phyloP scores from a whole-genome alignment of 2,113 vertebrate genomes.

The Oryzias woworae region DNA sequence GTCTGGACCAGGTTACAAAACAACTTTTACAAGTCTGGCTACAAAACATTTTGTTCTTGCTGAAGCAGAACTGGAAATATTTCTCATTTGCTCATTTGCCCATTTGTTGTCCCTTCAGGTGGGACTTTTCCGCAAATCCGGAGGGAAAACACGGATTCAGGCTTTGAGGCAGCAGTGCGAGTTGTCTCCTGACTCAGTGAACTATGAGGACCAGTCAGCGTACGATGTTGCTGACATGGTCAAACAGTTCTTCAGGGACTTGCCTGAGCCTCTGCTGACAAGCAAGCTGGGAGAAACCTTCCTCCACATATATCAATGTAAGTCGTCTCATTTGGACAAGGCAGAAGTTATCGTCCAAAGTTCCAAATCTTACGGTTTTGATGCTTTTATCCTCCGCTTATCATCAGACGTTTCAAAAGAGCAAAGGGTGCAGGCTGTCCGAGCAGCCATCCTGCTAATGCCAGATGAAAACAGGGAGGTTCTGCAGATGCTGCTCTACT shows the following conservation, averaged over 20 bases:
- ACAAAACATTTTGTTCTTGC: too few species aligned
- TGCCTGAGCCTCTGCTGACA: constrained; percentile 94
- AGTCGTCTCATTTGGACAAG: constrained; percentile 46
- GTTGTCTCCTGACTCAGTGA: constrained; percentile 83
- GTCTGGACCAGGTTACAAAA: constrained; percentile 90
- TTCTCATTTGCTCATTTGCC: too few species aligned
- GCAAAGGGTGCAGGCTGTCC: constrained; percentile 88
- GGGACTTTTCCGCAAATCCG: constrained; percentile 95
- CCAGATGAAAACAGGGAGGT: constrained; percentile 93
- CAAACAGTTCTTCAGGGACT: constrained; percentile 96
- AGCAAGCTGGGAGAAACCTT: constrained; percentile 96
- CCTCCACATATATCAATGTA: constrained; percentile 96
- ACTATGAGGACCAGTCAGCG: constrained; percentile 91
- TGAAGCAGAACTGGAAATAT: too few species aligned
- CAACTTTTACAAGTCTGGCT: constrained; percentile 8
- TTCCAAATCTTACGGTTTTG: background rate
- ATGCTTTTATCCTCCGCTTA: background rate
- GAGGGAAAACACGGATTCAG: constrained; percentile 95
- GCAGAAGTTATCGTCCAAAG: background rate
- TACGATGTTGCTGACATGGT: constrained; percentile 98
- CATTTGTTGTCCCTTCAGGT: constrained; percentile 74
- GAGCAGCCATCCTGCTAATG: constrained; percentile 92
- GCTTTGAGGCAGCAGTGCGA: constrained; percentile 93
- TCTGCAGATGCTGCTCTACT: constrained; percentile 89
- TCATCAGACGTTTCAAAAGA: constrained; percentile 89